phyloP scores from a whole-genome alignment of 2,113 vertebrate genomes.

The Prochilodus magdalenae region DNA sequence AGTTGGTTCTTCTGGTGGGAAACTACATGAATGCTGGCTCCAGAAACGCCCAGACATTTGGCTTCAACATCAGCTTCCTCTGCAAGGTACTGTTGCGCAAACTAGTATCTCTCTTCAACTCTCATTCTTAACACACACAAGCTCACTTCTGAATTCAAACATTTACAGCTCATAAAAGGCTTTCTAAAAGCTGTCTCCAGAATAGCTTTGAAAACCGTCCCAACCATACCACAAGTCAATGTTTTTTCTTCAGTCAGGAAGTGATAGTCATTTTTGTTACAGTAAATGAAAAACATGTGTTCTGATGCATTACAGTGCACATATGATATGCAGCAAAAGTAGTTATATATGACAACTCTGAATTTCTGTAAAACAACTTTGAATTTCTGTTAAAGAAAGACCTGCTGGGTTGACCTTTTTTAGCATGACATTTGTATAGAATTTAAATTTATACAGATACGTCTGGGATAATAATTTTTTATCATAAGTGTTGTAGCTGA shows the following conservation, averaged over 20 bases:
- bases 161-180: background rate
- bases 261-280: background rate
- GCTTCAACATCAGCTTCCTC: constrained; percentile 94
- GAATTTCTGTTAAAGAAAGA: too few species aligned
- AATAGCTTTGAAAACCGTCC: too few species aligned
- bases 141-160: background rate
- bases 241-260: background rate
- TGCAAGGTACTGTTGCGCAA: constrained; percentile 85
- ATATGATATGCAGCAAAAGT: too few species aligned
- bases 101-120: background rate
- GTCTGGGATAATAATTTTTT: too few species aligned
- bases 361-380: too few species aligned
- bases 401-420: too few species aligned
- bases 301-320: too few species aligned
- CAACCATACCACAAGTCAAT: too few species aligned
- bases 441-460: too few species aligned
- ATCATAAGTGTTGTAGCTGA: too few species aligned
- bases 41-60: constrained; percentile 94
- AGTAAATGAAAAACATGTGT: background rate
- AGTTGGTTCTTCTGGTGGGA: constrained; percentile 90
- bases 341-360: too few species aligned
- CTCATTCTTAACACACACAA: background rate
- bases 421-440: too few species aligned
- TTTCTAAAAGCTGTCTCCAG: background rate
- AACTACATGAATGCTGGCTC: constrained; percentile 99